Conservation (phyloP, 2,888 invertebrate genomes). For the Oscheius sp. region DNA sequence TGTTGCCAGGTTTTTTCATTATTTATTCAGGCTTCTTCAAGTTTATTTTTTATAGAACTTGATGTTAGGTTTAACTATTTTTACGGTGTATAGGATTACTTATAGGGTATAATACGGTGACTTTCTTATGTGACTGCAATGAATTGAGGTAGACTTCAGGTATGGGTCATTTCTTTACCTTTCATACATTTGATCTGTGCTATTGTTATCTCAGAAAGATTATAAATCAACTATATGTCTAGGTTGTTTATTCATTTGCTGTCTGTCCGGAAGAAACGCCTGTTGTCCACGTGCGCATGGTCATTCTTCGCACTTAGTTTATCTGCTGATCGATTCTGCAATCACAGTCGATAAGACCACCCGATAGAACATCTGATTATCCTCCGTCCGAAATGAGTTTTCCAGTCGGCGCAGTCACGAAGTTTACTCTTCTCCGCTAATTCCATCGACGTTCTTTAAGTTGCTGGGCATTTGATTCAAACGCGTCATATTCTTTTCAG, state of each 20-base stretch:
- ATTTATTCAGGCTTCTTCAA: not conserved
- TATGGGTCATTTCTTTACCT: constrained; percentile 6
- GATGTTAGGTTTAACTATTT: too few species aligned
- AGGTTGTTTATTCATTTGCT: not conserved
- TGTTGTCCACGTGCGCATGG: not conserved
- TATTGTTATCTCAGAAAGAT: not conserved
- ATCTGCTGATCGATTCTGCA: constrained; percentile 19
- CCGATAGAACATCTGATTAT: not conserved
- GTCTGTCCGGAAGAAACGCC: too few species aligned
- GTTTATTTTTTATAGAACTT: not conserved
- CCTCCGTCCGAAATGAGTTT: too few species aligned
- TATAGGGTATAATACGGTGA: too few species aligned
- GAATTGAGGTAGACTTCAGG: not conserved
- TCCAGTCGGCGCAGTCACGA: too few species aligned
- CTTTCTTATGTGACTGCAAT: not conserved
- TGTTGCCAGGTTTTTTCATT: not conserved
- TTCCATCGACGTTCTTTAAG: too few species aligned
- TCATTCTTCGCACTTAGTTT: constrained; percentile 8
- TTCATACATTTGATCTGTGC: constrained; percentile 13
- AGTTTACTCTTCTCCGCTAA: too few species aligned
- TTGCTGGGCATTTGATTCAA: too few species aligned
- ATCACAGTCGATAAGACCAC: constrained; percentile 12
- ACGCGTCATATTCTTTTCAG: too few species aligned
- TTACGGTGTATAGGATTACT: too few species aligned
- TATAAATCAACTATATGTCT: not conserved